Evolutionary conservation across 1,140 invertebrate species (phyloP).

Genomic region (Drosophila bifasciata): DNA sequence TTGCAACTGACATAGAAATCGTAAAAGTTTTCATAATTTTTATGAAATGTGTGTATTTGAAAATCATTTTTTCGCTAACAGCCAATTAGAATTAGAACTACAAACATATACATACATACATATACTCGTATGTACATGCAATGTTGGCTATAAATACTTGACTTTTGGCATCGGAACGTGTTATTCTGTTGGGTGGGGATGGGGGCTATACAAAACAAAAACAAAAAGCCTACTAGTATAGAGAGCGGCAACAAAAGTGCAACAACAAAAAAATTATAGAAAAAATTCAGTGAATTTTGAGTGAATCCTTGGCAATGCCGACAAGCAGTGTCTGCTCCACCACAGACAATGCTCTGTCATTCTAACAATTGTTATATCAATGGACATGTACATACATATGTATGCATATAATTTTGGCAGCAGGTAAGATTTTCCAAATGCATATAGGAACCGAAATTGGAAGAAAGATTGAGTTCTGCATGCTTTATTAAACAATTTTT

Average conservation of each 20-base stretch:
- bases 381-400: constrained; percentile 27
- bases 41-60: constrained; percentile 41
- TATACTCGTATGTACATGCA: too few relatives aligned
- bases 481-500: constrained; percentile 34
- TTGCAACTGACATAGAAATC: background rate
- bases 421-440: constrained; percentile 20
- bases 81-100: constrained; percentile 53
- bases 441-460: constrained; percentile 9
- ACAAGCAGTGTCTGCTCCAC: constrained; percentile 42
- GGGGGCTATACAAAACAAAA: constrained; percentile 61
- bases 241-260: constrained; percentile 33
- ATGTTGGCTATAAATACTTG: constrained; percentile 60
- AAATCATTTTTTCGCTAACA: constrained; percentile 43
- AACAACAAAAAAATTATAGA: constrained; percentile 35
- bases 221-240: constrained; percentile 27
- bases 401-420: constrained; percentile 32
- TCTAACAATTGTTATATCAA: constrained; percentile 74
- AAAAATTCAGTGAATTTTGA: constrained; percentile 53
- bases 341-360: constrained; percentile 74
- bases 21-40: constrained; percentile 49
- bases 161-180: constrained; percentile 67
- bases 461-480: constrained; percentile 3
- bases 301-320: constrained; percentile 76
- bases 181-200: too few relatives aligned
- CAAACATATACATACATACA: too few relatives aligned